These are phyloP conservation scores for Phoenicopterus ruber DNA, from an alignment of 2,113 vertebrate species.

Conservation along the genomic window DNA sequence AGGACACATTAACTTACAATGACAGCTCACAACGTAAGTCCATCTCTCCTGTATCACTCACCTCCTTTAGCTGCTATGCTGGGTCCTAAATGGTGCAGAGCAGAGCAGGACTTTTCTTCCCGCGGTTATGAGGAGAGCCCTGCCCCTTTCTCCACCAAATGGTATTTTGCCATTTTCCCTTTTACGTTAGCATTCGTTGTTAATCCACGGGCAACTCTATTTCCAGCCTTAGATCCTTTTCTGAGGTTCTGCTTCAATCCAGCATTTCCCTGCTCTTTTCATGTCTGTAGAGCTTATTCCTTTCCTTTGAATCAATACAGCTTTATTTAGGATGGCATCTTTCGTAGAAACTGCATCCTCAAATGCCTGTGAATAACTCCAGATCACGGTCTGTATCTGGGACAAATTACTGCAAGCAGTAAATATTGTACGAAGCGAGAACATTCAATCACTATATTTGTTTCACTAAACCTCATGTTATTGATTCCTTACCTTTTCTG, in stretches of 20 bases:
- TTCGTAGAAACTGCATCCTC: neutral
- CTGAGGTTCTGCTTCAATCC: neutral
- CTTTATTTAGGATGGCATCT: neutral
- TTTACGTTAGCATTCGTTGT: neutral
- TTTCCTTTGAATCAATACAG: neutral
- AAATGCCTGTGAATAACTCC: neutral
- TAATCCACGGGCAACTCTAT: neutral
- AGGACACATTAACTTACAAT: neutral
- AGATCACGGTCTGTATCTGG: neutral
- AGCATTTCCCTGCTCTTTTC: neutral
- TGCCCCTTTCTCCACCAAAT: neutral
- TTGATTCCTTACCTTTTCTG: slow-evolving; percentile 17
- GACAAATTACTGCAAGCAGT: neutral
- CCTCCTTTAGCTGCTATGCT: neutral
- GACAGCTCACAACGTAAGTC: neutral
- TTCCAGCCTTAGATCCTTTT: neutral
- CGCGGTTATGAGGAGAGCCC: neutral
- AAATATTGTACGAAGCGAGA: neutral
- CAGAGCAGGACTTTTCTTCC: neutral
- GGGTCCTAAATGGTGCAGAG: neutral
- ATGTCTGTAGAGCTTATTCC: neutral
- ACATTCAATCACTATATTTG: neutral
- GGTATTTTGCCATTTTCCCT: neutral
- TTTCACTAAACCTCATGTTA: slow-evolving; percentile 17
- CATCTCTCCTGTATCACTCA: neutral